Conservation (phyloP, 2,113 vertebrate genomes). For the Oncorhynchus kisutch region DNA sequence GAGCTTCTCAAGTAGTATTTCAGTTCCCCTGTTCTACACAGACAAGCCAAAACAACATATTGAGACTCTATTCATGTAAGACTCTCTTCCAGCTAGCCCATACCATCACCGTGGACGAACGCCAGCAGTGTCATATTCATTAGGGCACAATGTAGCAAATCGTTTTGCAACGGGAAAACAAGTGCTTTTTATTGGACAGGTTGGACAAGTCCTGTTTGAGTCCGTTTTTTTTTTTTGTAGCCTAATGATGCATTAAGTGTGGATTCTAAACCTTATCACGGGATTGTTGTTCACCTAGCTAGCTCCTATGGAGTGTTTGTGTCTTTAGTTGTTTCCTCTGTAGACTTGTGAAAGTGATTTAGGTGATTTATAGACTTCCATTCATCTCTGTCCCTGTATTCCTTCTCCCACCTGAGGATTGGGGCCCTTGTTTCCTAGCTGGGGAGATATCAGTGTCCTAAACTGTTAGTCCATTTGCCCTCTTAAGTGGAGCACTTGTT, state of each 20-base stretch:
- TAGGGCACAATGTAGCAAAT: too few relatives aligned
- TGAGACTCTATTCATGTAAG: background rate
- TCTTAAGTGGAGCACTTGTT: background rate
- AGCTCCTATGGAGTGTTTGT: background rate
- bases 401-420: background rate
- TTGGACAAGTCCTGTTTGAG: too few relatives aligned
- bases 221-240: too few relatives aligned
- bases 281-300: background rate
- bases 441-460: background rate
- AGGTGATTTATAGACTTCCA: background rate
- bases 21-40: too few relatives aligned
- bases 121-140: background rate
- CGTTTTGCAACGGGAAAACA: too few relatives aligned
- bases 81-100: background rate
- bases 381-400: slow-evolving; percentile 7
- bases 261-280: background rate
- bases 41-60: too few relatives aligned
- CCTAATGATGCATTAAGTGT: background rate
- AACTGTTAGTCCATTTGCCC: background rate
- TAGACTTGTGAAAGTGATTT: background rate
- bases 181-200: too few relatives aligned
- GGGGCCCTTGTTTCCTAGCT: background rate
- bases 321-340: background rate
- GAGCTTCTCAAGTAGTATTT: too few relatives aligned
- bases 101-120: background rate